Percentiles rank a stretch among this genome's conserved stretches.
Evolutionary conservation across 2,113 vertebrate species (phyloP).

Genomic region (Corythornis madagascariensis): DNA sequence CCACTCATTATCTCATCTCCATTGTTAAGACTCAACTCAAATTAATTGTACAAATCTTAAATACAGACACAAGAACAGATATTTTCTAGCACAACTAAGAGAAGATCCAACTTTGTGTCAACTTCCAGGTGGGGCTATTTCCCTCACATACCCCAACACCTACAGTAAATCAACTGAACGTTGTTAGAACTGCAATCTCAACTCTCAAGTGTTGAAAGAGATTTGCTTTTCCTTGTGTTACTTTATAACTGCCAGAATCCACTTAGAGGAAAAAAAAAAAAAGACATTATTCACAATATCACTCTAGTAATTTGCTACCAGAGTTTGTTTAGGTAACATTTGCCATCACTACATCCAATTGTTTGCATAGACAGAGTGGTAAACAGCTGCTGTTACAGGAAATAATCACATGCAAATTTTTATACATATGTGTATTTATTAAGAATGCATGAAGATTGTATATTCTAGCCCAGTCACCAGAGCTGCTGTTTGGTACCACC

Average conservation of each 20-base stretch:
- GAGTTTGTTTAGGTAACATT: not conserved
- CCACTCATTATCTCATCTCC: not conserved
- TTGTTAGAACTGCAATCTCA: not conserved
- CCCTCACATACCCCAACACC: not conserved
- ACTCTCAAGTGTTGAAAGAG: not conserved
- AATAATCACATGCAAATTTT: not conserved
- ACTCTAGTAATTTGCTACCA: not conserved
- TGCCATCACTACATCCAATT: not conserved
- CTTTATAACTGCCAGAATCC: not conserved
- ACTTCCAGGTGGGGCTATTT: not conserved
- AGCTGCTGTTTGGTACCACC: not conserved
- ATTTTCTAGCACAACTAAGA: not conserved
- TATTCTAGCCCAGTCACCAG: not conserved
- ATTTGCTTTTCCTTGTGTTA: not conserved
- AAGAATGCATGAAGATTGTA: not conserved
- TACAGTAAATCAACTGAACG: not conserved
- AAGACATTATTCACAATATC: not conserved
- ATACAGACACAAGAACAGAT: not conserved
- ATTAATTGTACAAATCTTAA: not conserved
- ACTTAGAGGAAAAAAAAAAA: not conserved
- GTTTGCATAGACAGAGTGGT: not conserved
- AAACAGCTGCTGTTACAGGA: not conserved
- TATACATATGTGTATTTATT: not conserved
- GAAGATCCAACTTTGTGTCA: not conserved
- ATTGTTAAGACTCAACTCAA: not conserved